These are phyloP conservation scores for Athrips mouffetella DNA, from an alignment of 2,888 invertebrate genomes.

Conservation along the genomic window DNA sequence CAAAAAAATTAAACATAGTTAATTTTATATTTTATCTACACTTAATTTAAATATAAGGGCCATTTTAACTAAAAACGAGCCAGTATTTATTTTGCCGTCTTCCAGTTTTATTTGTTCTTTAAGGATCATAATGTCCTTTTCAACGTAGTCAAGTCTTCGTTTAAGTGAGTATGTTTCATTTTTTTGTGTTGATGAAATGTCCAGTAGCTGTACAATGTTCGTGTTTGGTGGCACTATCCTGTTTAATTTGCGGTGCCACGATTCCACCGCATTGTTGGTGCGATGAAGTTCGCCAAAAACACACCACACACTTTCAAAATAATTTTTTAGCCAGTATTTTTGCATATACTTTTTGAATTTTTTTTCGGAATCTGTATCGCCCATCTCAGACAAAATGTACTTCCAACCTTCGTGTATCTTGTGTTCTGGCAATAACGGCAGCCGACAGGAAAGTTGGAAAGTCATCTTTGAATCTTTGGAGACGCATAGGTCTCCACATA, in stretches of 20 bases:
- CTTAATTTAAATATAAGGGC: no score
- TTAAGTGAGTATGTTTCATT: no score
- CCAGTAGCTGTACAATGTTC: background rate
- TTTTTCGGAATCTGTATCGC: conserved; percentile 7
- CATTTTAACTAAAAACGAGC: no score
- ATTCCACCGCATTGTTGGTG: conserved; percentile 2
- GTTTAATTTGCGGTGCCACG: conserved; percentile 12
- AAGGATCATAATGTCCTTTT: no score
- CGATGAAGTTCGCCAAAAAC: background rate
- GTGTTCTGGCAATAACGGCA: conserved; percentile 2
- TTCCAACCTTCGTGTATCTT: conserved; percentile 16
- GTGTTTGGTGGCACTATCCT: background rate
- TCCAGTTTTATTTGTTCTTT: no score
- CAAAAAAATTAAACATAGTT: no score
- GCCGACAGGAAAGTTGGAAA: conserved; percentile 4
- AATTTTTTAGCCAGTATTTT: conserved; percentile 11
- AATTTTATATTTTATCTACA: no score
- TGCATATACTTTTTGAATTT: conserved; percentile 10
- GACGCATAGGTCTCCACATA: no score
- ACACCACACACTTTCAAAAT: background rate
- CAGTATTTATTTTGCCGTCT: no score
- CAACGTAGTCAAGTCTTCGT: no score
- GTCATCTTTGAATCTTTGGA: no score
- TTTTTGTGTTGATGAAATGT: no score
- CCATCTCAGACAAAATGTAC: background rate